Evolutionary conservation across 2,888 invertebrate genomes (phyloP).

Genomic region (Euspilapteryx auroguttella): DNA sequence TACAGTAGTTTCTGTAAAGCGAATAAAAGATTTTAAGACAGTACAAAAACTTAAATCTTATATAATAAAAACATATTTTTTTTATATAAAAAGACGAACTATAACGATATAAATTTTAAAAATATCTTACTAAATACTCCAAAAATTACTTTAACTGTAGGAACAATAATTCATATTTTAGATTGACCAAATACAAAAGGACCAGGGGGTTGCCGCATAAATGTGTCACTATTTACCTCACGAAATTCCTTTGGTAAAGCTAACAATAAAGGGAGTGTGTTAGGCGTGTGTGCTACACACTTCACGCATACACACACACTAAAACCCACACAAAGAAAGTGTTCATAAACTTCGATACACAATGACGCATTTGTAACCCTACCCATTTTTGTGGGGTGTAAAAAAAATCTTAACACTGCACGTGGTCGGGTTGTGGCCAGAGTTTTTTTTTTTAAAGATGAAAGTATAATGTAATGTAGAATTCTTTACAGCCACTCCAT

Average conservation of each 20-base stretch:
- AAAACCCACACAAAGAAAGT: slow-evolving; percentile 10
- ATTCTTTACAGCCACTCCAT: slow-evolving; percentile 25
- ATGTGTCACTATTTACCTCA: not conserved
- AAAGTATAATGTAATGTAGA: slow-evolving; percentile 48
- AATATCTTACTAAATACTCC: too few species aligned
- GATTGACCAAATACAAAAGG: too few species aligned
- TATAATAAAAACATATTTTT: too few species aligned
- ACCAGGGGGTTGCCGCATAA: too few species aligned
- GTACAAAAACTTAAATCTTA: too few species aligned
- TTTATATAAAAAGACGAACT: too few species aligned
- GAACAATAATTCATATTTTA: too few species aligned
- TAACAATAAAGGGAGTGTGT: slow-evolving; percentile 14
- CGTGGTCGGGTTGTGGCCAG: slow-evolving; percentile 55
- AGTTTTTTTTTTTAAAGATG: slow-evolving; percentile 21
- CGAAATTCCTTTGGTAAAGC: slow-evolving; percentile 14
- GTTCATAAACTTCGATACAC: slow-evolving; percentile 18
- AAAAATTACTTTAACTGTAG: too few species aligned
- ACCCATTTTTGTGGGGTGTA: slow-evolving; percentile 25
- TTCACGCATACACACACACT: slow-evolving; percentile 17
- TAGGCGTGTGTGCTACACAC: slow-evolving; percentile 26
- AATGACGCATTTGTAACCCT: slow-evolving; percentile 49
- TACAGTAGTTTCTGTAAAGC: too few species aligned
- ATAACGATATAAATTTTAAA: too few species aligned
- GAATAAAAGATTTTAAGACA: too few species aligned
- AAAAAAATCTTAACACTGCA: slow-evolving; percentile 33